Conservation (phyloP, 2,113 vertebrate genomes). For the crab-eating macaque (Macaca fascicularis) region T2T-MFA8v1.1 NC_088380.1:58334001-58334500, state of each 20-base stretch:
- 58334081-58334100: conserved; percentile 96
- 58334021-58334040: neutral
- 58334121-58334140: conserved; percentile 96
- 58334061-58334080: conserved; percentile 94
- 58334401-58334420: neutral
- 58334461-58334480: neutral
- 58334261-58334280: neutral
- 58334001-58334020: neutral
- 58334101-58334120: conserved; percentile 96
- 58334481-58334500: neutral
- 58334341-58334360: neutral
- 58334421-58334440: neutral
- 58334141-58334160: conserved; percentile 96
- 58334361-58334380: neutral
- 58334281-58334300: neutral
- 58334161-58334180: conserved; percentile 95
- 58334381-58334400: neutral
- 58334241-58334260: neutral
- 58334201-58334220: neutral
- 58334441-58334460: neutral
- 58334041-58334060: conserved; percentile 85
- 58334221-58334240: neutral
- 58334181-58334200: conserved; percentile 92
- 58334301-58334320: neutral
- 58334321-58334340: neutral